A percentile compares a stretch with the other conserved stretches of the same genome.
phyloP scores from a whole-genome alignment of 1,140 invertebrate genomes.

The Thrips palmi region DNA sequence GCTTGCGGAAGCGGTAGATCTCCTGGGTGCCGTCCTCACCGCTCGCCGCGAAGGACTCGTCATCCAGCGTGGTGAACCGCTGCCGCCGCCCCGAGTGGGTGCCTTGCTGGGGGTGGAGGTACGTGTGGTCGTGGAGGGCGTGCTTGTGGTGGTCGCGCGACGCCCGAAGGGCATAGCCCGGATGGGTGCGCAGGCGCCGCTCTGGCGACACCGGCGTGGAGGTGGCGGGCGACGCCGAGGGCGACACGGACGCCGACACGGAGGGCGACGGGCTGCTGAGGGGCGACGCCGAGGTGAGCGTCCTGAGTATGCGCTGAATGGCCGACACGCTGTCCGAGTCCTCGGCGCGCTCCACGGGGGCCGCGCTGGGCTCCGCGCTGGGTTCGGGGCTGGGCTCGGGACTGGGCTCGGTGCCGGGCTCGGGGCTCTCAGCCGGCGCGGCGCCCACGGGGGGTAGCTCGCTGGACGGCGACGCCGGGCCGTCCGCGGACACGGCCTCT shows the following conservation, averaged over 20 bases:
- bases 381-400: too few relatives aligned
- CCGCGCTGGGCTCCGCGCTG: not conserved
- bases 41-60: too few relatives aligned
- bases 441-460: too few relatives aligned
- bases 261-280: not conserved
- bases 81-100: too few relatives aligned
- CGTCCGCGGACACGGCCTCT: too few relatives aligned
- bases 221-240: not conserved
- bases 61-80: too few relatives aligned
- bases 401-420: too few relatives aligned
- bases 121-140: not conserved
- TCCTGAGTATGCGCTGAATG: conserved; percentile 3
- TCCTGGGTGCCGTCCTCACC: too few relatives aligned
- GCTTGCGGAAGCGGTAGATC: too few relatives aligned
- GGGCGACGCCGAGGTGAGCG: not conserved
- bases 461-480: too few relatives aligned
- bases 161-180: not conserved
- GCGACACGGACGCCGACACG: not conserved
- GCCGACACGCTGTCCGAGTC: conserved; percentile 1
- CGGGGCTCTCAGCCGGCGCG: too few relatives aligned
- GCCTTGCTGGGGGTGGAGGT: not conserved
- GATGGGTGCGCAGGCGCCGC: not conserved
- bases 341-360: not conserved
- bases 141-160: not conserved
- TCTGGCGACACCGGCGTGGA: too few relatives aligned